phyloP scores from a whole-genome alignment of 2,797 vertebrate species.

The Limnodromus scolopaceus region DNA sequence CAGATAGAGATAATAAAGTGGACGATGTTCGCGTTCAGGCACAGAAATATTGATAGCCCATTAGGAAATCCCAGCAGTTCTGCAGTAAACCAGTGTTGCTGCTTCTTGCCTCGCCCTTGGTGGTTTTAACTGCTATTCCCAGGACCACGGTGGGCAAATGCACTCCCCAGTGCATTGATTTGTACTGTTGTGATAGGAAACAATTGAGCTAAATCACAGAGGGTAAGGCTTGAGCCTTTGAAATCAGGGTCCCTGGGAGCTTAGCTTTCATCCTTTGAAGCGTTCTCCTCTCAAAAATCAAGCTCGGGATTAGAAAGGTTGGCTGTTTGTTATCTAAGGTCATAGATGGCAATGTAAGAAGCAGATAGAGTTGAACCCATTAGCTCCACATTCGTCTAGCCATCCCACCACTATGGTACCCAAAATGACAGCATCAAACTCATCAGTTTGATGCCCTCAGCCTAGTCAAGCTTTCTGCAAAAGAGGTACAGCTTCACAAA shows the following conservation, averaged over 20 bases:
- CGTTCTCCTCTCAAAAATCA: background rate
- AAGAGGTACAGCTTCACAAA: background rate
- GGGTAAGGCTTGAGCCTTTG: background rate
- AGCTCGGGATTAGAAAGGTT: background rate
- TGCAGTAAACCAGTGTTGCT: background rate
- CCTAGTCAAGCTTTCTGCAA: background rate
- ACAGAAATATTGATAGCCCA: background rate
- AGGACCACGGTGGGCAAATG: background rate
- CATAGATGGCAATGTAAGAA: background rate
- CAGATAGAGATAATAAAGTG: background rate
- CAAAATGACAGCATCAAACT: background rate
- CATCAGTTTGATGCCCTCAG: background rate
- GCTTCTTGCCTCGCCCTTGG: background rate
- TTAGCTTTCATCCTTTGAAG: background rate
- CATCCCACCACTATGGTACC: background rate
- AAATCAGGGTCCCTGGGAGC: background rate
- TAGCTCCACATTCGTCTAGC: fast-evolving
- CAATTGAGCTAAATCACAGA: background rate
- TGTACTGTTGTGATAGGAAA: background rate
- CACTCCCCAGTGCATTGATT: background rate
- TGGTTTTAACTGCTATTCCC: background rate
- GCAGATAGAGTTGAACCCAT: background rate
- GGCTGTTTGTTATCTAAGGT: background rate
- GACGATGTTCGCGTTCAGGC: slow-evolving; percentile 16
- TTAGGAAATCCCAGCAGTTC: background rate